Evolutionary conservation across 1,140 invertebrate species (phyloP).

Genomic region (Drosophila sucinea): DNA sequence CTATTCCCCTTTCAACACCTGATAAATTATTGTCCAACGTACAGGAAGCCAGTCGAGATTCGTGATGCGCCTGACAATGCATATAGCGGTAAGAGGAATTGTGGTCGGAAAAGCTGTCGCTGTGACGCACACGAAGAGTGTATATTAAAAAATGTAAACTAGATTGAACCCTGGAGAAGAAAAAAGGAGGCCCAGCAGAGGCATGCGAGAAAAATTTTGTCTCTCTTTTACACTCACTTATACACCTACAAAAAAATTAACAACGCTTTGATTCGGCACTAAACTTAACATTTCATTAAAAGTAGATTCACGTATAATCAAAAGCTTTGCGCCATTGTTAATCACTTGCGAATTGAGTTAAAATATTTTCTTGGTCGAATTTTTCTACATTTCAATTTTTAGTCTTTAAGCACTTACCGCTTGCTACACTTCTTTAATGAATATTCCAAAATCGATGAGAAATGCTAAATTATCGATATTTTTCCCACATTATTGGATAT

Average conservation of each 20-base stretch:
- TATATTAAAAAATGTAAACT: slow-evolving; percentile 5
- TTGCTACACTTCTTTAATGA: slow-evolving; percentile 4
- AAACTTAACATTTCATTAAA: neutral
- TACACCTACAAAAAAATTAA: slow-evolving; percentile 5
- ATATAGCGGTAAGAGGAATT: neutral
- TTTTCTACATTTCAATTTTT: neutral
- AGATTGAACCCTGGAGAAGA: neutral
- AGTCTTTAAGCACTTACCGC: slow-evolving; percentile 1
- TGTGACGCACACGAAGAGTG: neutral
- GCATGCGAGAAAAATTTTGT: neutral
- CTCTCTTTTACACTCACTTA: slow-evolving; percentile 4
- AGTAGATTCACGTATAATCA: neutral
- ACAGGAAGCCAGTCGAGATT: slow-evolving; percentile 2
- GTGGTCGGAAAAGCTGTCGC: neutral
- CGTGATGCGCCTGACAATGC: slow-evolving; percentile 9
- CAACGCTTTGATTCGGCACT: neutral
- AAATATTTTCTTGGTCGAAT: neutral
- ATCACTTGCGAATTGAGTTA: neutral
- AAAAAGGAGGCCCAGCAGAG: neutral
- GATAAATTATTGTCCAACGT: neutral
- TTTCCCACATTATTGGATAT: neutral
- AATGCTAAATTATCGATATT: neutral
- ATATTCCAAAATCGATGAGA: slow-evolving; percentile 9
- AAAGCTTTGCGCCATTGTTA: neutral
- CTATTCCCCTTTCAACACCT: neutral